Evolutionary conservation across 2,113 vertebrate species (phyloP).

Genomic region (Melozone crissalis): DNA sequence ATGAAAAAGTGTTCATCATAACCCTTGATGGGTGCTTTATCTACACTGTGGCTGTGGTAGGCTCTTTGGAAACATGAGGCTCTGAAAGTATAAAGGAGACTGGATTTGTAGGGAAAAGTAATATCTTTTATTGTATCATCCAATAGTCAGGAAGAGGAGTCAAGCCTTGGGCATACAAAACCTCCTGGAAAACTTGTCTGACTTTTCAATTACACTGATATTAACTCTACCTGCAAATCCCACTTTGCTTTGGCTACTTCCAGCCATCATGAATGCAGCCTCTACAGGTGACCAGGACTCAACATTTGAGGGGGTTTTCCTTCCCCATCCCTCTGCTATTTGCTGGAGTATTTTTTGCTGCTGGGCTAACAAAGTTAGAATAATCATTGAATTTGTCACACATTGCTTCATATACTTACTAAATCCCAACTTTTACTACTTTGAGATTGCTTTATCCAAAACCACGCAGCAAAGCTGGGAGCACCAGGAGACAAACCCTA

Average conservation of each 20-base stretch:
- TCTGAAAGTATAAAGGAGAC: constrained; percentile 52
- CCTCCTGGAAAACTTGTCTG: constrained; percentile 8
- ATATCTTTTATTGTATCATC: constrained; percentile 55
- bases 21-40: constrained; percentile 48
- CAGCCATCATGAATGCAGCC: neutral
- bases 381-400: neutral
- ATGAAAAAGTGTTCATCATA: constrained; percentile 20
- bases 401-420: neutral
- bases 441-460: neutral
- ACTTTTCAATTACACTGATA: constrained; percentile 7
- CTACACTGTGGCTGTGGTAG: neutral
- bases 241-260: neutral
- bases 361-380: neutral
- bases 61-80: constrained; percentile 35
- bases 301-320: neutral
- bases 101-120: constrained; percentile 43
- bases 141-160: constrained; percentile 3
- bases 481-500: neutral
- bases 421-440: neutral
- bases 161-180: constrained; percentile 40
- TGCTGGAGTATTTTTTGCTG: neutral
- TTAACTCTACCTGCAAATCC: neutral
- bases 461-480: neutral
- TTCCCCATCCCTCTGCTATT: neutral
- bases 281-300: neutral